phyloP scores from a whole-genome alignment of 2,797 vertebrate genomes.

The Pogonophryne albipinna region DNA sequence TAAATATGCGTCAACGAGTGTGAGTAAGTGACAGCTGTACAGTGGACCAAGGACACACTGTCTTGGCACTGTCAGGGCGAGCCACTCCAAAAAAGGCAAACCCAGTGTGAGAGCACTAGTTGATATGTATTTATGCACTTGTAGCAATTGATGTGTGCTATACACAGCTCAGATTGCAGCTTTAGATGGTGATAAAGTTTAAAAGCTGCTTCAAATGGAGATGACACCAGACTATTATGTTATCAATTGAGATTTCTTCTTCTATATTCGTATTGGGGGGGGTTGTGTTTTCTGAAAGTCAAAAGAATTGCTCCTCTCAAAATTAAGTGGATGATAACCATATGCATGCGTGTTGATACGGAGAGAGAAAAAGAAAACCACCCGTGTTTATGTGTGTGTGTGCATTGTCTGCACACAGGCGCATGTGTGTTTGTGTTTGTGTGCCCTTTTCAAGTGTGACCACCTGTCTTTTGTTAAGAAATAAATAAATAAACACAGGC shows the following conservation, averaged over 20 bases:
- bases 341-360: constrained; percentile 65
- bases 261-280: constrained; percentile 11
- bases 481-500: constrained; percentile 90
- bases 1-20: constrained; percentile 85
- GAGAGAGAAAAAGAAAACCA: constrained; percentile 45
- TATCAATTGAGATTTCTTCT: constrained; percentile 18
- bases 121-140: constrained; percentile 73
- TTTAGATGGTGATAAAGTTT: constrained; percentile 1
- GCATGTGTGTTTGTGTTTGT: constrained; percentile 78
- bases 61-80: constrained; percentile 74
- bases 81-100: constrained; percentile 81
- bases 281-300: constrained; percentile 69
- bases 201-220: not conserved
- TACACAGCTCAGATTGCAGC: constrained; percentile 10
- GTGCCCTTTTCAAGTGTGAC: constrained; percentile 90
- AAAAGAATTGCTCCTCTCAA: constrained; percentile 58
- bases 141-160: constrained; percentile 30
- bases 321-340: constrained; percentile 76
- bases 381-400: constrained; percentile 41
- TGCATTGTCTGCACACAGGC: constrained; percentile 67
- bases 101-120: constrained; percentile 62
- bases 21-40: constrained; percentile 88
- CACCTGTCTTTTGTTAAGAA: constrained; percentile 91
- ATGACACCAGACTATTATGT: constrained; percentile 1
- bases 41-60: constrained; percentile 83